Evolutionary conservation across 1,140 invertebrate species (phyloP).

Genomic region (Oscheius sp.): DNA sequence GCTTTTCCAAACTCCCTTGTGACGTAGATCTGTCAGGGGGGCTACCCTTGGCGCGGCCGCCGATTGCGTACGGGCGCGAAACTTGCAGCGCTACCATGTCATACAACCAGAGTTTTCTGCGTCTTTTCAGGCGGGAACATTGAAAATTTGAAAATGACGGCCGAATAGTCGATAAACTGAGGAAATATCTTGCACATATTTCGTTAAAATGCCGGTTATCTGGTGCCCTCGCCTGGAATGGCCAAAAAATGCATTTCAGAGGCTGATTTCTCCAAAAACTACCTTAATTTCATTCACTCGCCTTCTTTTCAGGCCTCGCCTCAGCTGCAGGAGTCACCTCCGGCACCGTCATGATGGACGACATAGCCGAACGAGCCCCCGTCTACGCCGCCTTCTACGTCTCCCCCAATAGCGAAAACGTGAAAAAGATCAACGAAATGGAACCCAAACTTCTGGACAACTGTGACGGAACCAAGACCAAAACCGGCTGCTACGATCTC

Average conservation of each 20-base stretch:
- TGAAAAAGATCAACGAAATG: slow-evolving; percentile 58
- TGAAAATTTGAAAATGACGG: too few species aligned
- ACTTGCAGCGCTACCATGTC: too few species aligned
- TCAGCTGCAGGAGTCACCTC: slow-evolving; percentile 46
- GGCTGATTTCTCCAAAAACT: too few species aligned
- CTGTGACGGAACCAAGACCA: slow-evolving; percentile 54
- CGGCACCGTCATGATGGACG: slow-evolving; percentile 54
- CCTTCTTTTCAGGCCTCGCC: slow-evolving; percentile 40
- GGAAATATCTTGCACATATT: slow-evolving; percentile 41
- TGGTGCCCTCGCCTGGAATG: too few species aligned
- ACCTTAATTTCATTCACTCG: not conserved
- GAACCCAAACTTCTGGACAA: slow-evolving; percentile 46
- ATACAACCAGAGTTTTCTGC: too few species aligned
- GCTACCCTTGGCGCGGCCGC: too few species aligned
- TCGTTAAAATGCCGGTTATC: too few species aligned
- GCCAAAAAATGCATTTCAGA: too few species aligned
- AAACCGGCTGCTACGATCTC: slow-evolving; percentile 55
- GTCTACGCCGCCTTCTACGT: slow-evolving; percentile 56
- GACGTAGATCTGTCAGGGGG: not conserved
- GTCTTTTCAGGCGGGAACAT: too few species aligned
- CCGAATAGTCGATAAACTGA: slow-evolving; percentile 6
- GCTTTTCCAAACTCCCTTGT: too few species aligned
- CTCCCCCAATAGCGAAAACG: slow-evolving; percentile 54
- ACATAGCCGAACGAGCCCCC: slow-evolving; percentile 52
- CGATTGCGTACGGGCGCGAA: too few species aligned